Evolutionary conservation across 2,888 invertebrate genomes (phyloP).

Genomic region (Polyommatus icarus): DNA sequence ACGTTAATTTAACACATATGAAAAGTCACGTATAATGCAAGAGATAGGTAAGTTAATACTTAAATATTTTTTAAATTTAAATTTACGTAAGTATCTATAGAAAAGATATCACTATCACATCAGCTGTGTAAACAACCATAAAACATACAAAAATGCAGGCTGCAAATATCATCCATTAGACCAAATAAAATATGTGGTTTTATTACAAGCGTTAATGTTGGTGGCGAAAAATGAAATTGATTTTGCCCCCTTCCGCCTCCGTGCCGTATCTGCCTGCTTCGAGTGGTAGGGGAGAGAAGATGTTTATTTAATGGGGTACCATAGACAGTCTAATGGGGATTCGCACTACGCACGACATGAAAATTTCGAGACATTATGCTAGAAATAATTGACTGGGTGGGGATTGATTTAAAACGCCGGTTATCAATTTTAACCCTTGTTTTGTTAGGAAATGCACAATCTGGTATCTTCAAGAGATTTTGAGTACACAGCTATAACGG

Average conservation of each 20-base stretch:
- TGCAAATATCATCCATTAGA: constrained; percentile 16
- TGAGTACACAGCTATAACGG: not conserved
- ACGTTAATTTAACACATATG: too few relatives aligned
- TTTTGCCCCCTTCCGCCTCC: constrained; percentile 71
- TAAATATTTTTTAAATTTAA: not conserved
- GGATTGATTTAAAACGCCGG: constrained; percentile 24
- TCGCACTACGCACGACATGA: constrained; percentile 48
- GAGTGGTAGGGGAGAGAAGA: constrained; percentile 74
- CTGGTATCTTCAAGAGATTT: not conserved
- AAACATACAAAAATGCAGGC: not conserved
- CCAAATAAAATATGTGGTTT: constrained; percentile 47
- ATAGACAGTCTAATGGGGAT: constrained; percentile 75
- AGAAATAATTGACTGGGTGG: constrained; percentile 24
- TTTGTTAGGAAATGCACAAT: constrained; percentile 18
- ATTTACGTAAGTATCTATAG: not conserved
- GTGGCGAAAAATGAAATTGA: constrained; percentile 80
- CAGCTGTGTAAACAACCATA: not conserved
- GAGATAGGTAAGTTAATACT: not conserved
- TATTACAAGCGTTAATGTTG: constrained; percentile 70
- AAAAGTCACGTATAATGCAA: too few relatives aligned
- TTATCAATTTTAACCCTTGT: constrained; percentile 17
- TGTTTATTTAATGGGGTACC: constrained; percentile 78
- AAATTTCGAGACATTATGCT: constrained; percentile 42
- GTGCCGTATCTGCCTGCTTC: constrained; percentile 75
- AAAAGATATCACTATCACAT: not conserved